These are phyloP conservation scores for Ptilodon capucinus DNA, from an alignment of 2,888 invertebrate species.

Conservation along the genomic window DNA sequence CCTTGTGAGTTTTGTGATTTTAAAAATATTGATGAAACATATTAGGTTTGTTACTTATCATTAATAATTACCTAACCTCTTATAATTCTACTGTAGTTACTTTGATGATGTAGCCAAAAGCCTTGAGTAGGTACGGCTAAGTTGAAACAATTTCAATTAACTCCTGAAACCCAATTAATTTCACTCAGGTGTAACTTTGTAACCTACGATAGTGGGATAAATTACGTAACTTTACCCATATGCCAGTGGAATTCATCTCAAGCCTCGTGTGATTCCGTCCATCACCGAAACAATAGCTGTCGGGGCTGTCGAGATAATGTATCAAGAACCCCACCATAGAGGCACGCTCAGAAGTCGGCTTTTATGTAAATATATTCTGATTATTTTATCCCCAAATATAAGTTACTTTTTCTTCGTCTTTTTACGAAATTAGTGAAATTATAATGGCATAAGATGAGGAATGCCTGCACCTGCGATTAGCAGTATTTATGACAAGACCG, in stretches of 20 bases:
- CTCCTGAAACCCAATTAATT: background rate
- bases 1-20: background rate
- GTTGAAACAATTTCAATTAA: background rate
- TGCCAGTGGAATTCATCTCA: background rate
- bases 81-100: too few relatives aligned
- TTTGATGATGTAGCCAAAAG: too few relatives aligned
- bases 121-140: background rate
- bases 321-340: slow-evolving; percentile 8
- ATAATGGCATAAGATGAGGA: too few relatives aligned
- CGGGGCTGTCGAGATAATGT: slow-evolving; percentile 11
- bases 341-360: background rate
- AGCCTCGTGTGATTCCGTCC: background rate
- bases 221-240: background rate
- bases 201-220: background rate
- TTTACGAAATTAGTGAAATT: too few relatives aligned
- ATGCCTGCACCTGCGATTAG: too few relatives aligned
- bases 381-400: too few relatives aligned
- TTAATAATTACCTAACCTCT: too few relatives aligned
- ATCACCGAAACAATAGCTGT: slow-evolving; percentile 13
- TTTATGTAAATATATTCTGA: too few relatives aligned
- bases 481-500: too few relatives aligned
- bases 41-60: too few relatives aligned
- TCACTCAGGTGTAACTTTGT: background rate
- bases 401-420: too few relatives aligned
- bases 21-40: too few relatives aligned